Conservation (phyloP, 2,888 invertebrate genomes). For the Agrochola macilenta region DNA sequence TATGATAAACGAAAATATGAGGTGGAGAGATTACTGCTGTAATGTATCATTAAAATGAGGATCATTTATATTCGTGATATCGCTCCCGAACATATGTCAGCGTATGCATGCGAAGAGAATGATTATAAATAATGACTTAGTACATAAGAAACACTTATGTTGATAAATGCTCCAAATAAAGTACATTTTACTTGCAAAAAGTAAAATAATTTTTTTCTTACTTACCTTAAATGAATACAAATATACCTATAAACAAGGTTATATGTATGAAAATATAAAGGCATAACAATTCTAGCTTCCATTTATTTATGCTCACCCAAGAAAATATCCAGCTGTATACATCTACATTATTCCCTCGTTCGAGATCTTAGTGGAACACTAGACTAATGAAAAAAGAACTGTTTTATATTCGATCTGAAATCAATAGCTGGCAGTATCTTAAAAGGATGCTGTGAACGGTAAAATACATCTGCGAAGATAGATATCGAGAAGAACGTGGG, state of each 20-base stretch:
- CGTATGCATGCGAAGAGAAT: slow-evolving; percentile 22
- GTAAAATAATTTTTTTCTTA: background rate
- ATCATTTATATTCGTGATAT: slow-evolving; percentile 46
- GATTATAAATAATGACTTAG: slow-evolving; percentile 39
- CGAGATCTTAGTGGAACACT: slow-evolving; percentile 12
- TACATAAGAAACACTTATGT: background rate
- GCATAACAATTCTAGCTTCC: slow-evolving; percentile 8
- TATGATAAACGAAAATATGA: slow-evolving; percentile 43
- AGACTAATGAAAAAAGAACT: slow-evolving; percentile 48
- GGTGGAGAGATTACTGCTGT: slow-evolving; percentile 35
- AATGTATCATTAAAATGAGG: slow-evolving; percentile 50
- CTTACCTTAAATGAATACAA: background rate
- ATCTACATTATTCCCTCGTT: slow-evolving; percentile 31
- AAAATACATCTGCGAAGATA: slow-evolving; percentile 34
- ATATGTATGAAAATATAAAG: background rate
- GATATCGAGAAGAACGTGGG: slow-evolving; percentile 34
- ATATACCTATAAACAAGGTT: background rate
- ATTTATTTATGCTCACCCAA: slow-evolving; percentile 18
- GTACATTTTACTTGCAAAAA: background rate
- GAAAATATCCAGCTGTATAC: slow-evolving; percentile 28
- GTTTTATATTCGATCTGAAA: slow-evolving; percentile 53
- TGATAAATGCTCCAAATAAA: slow-evolving; percentile 15
- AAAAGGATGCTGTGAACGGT: slow-evolving; percentile 25
- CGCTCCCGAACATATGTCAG: slow-evolving; percentile 28
- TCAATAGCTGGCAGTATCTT: slow-evolving; percentile 53